These are phyloP conservation scores for Ophion costatus DNA, from an alignment of 2,888 invertebrate genomes.

Conservation along the genomic window DNA sequence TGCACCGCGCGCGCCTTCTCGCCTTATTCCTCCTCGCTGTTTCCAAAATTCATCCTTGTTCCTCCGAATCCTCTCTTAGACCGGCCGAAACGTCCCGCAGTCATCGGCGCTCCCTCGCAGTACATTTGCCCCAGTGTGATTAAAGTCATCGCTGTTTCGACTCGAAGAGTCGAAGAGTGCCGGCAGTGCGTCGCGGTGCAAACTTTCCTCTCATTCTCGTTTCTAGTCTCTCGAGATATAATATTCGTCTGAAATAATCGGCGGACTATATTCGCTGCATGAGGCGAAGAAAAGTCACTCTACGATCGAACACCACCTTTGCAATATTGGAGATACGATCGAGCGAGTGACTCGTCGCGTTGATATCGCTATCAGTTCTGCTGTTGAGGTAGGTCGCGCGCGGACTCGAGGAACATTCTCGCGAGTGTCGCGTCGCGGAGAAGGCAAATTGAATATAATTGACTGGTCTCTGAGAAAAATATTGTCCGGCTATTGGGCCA, in stretches of 20 bases:
- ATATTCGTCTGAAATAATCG: no score
- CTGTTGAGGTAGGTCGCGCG: neutral
- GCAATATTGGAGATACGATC: no score
- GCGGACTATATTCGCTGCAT: neutral
- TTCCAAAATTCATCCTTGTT: slow-evolving; percentile 15
- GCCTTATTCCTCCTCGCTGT: slow-evolving; percentile 25
- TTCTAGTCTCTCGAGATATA: neutral
- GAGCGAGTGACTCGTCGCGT: no score
- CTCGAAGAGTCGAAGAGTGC: no score
- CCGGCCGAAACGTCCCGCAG: neutral
- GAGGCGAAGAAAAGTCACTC: slow-evolving; percentile 6
- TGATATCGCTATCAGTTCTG: neutral
- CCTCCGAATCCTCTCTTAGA: neutral
- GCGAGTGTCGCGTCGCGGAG: neutral
- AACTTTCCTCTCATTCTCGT: neutral
- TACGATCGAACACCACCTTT: neutral
- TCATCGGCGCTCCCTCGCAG: neutral
- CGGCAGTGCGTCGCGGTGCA: slow-evolving; percentile 15
- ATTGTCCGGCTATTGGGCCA: no score
- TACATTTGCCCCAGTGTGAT: neutral
- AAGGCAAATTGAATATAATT: neutral
- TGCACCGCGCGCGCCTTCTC: slow-evolving; percentile 43
- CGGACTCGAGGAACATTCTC: no score
- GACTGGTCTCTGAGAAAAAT: neutral
- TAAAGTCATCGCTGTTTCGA: no score